A percentile compares a stretch with the other conserved stretches of the same genome.
phyloP scores from a whole-genome alignment of 2,797 vertebrate species.

The Pseudotriccus pelzelni region DNA sequence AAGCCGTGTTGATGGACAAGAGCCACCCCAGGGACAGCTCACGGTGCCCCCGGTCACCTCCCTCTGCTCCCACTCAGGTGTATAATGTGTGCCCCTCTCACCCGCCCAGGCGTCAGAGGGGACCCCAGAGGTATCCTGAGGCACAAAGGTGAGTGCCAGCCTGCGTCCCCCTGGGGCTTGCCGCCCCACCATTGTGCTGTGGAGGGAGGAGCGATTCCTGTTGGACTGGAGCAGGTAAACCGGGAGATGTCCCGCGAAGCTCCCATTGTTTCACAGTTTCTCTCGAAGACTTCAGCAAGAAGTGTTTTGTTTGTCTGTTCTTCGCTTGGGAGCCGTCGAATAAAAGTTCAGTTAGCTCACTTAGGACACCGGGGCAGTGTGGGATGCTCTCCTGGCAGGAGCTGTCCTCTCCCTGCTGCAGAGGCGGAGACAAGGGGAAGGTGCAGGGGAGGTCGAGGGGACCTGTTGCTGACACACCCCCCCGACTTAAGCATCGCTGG shows the following conservation, averaged over 20 bases:
- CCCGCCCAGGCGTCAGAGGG: accelerated
- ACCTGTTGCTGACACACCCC: background rate
- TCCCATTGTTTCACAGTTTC: background rate
- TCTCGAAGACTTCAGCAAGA: background rate
- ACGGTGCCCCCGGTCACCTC: accelerated
- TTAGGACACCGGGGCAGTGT: background rate
- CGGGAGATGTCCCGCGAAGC: background rate
- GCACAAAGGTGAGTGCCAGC: background rate
- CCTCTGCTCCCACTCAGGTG: background rate
- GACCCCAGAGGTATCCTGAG: background rate
- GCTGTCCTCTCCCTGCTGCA: accelerated
- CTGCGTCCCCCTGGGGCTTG: accelerated
- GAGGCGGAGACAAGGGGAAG: accelerated
- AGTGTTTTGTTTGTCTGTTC: background rate
- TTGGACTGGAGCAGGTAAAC: background rate
- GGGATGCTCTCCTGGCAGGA: background rate
- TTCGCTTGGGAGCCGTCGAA: background rate
- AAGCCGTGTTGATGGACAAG: background rate
- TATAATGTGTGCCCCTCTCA: accelerated
- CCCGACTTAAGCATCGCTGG: accelerated
- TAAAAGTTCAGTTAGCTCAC: background rate
- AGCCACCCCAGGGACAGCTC: background rate
- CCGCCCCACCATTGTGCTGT: background rate
- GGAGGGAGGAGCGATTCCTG: background rate
- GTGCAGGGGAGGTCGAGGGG: accelerated